phyloP scores from a whole-genome alignment of 2,888 invertebrate genomes.

The Pseudeuparius sepicola region DNA sequence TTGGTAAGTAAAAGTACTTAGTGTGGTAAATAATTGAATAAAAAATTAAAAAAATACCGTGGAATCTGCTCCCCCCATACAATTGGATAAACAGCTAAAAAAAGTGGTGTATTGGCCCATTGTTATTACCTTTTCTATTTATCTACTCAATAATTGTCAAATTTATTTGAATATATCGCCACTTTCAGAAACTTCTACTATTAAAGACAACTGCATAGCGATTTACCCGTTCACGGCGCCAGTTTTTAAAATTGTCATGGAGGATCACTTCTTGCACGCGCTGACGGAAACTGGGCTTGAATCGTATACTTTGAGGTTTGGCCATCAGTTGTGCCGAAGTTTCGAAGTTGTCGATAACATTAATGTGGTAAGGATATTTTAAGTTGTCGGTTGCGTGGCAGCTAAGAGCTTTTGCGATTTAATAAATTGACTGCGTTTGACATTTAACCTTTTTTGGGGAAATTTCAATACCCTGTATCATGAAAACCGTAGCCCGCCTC shows the following conservation, averaged over 20 bases:
- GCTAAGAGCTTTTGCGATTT: too few relatives aligned
- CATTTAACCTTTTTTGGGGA: too few relatives aligned
- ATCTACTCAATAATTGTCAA: too few relatives aligned
- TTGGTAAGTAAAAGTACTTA: conserved; percentile 28
- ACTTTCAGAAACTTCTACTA: conserved; percentile 18
- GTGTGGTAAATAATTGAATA: conserved; percentile 2
- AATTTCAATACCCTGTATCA: too few relatives aligned
- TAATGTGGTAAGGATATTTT: conserved; percentile 36
- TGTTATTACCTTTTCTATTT: too few relatives aligned
- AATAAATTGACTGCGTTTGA: too few relatives aligned
- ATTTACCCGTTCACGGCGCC: conserved; percentile 64
- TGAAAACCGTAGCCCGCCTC: too few relatives aligned
- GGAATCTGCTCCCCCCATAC: too few relatives aligned
- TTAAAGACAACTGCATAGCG: conserved; percentile 45
- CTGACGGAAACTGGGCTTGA: conserved; percentile 67
- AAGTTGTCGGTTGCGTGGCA: too few relatives aligned
- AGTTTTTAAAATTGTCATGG: conserved; percentile 54
- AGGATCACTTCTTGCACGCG: conserved; percentile 60
- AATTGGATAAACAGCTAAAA: too few relatives aligned
- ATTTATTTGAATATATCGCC: conserved; percentile 4
- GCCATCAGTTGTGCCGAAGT: conserved; percentile 48
- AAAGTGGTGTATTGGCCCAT: too few relatives aligned
- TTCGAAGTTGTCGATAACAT: conserved; percentile 40
- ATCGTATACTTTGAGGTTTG: conserved; percentile 59
- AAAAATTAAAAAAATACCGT: too few relatives aligned